Conservation (phyloP, 2,888 invertebrate species). For the Nineta flava region DNA sequence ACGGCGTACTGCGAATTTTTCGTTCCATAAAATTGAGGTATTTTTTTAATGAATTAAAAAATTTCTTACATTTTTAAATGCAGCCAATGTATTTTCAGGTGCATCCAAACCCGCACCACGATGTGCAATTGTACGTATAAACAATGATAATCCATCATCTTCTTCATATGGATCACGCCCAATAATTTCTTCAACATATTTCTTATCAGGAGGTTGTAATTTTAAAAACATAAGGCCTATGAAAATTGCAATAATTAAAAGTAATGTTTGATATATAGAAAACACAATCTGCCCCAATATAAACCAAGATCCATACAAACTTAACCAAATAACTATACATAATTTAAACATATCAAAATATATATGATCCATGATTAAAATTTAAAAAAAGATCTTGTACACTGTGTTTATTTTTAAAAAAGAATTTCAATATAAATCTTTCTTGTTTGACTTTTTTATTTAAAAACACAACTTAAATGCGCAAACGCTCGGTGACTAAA, state of each 20-base stretch:
- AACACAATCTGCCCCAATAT: conserved; percentile 20
- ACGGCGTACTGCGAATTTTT: no score
- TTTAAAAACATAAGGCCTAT: conserved; percentile 30
- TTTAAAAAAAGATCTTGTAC: not conserved
- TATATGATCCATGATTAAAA: not conserved
- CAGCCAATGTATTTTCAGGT: conserved; percentile 63
- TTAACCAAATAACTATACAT: conserved; percentile 7
- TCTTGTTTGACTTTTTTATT: no score
- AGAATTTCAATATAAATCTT: no score
- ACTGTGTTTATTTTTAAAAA: no score
- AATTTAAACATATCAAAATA: conserved; percentile 3
- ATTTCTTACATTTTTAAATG: conserved; percentile 47
- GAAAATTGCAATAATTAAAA: conserved; percentile 18
- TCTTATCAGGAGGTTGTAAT: conserved; percentile 30
- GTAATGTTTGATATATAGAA: conserved; percentile 20
- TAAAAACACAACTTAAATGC: no score
- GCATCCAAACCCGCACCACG: conserved; percentile 61
- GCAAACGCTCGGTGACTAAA: no score
- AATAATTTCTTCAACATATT: conserved; percentile 31
- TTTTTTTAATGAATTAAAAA: not conserved
- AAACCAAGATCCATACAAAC: conserved; percentile 19
- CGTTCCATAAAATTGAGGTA: not conserved
- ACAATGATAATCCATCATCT: conserved; percentile 29
- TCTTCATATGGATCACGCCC: conserved; percentile 34
- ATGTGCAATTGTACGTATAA: conserved; percentile 52